Evolutionary conservation across 1,140 invertebrate genomes (phyloP).

Genomic region (Neodiprion fabricii): DNA sequence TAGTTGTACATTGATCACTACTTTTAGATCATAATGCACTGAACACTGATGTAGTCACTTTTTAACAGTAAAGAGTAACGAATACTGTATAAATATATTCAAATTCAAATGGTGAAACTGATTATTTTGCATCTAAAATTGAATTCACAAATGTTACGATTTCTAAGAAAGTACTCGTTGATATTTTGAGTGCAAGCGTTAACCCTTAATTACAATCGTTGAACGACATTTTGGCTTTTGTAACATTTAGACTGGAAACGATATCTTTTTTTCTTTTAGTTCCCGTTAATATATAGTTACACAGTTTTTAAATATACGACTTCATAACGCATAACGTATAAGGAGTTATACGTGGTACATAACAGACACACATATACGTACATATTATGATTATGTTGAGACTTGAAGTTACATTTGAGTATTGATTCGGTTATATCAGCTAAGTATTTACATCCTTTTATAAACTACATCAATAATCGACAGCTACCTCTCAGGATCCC

Average conservation of each 20-base stretch:
- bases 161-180: background rate
- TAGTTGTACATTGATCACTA: background rate
- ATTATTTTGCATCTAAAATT: slow-evolving; percentile 35
- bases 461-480: background rate
- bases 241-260: slow-evolving; percentile 27
- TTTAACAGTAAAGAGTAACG: slow-evolving; percentile 10
- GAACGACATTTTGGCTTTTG: slow-evolving; percentile 56
- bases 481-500: background rate
- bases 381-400: background rate
- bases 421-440: background rate
- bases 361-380: slow-evolving; percentile 9
- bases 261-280: background rate
- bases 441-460: background rate
- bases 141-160: slow-evolving; percentile 25
- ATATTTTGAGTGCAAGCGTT: background rate
- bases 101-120: slow-evolving; percentile 22
- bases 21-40: background rate
- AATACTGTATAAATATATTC: slow-evolving; percentile 17
- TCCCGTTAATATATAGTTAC: background rate
- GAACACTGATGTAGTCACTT: background rate
- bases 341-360: background rate
- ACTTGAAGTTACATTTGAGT: background rate
- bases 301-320: background rate
- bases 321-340: background rate
- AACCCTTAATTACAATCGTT: slow-evolving; percentile 23